phyloP scores from a whole-genome alignment of 2,888 invertebrate species.

The Drosophila emarginata region DNA sequence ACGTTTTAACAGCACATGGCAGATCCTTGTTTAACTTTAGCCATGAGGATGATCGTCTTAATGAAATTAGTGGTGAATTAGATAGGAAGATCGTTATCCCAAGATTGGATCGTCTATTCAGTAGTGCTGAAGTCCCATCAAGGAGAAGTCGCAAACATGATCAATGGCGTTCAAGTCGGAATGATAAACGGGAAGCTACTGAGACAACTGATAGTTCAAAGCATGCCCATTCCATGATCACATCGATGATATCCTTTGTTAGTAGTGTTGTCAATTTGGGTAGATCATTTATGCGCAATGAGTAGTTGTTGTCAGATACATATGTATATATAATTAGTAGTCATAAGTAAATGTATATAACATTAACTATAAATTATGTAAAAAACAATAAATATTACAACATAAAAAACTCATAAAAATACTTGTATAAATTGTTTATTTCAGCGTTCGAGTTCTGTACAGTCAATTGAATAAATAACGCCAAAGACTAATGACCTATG shows the following conservation, averaged over 20 bases:
- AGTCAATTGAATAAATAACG: too few relatives aligned
- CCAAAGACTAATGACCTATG: too few relatives aligned
- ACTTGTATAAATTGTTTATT: not conserved
- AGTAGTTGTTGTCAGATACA: slow-evolving; percentile 32
- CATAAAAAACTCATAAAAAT: not conserved
- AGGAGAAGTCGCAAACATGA: not conserved
- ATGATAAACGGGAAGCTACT: slow-evolving; percentile 17
- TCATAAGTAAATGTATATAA: not conserved
- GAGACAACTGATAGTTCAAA: slow-evolving; percentile 54
- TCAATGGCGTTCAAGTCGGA: not conserved
- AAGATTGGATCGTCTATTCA: slow-evolving; percentile 52
- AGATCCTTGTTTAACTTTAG: slow-evolving; percentile 31
- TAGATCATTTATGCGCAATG: slow-evolving; percentile 43
- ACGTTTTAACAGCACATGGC: slow-evolving; percentile 31
- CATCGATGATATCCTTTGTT: slow-evolving; percentile 61
- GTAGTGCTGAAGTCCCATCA: slow-evolving; percentile 50
- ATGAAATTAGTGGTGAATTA: slow-evolving; percentile 53
- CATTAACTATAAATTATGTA: not conserved
- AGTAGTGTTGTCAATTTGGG: slow-evolving; percentile 54
- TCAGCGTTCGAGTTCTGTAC: too few relatives aligned
- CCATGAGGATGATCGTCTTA: slow-evolving; percentile 56
- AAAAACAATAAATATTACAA: not conserved
- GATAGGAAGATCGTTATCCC: slow-evolving; percentile 40
- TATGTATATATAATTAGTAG: not conserved
- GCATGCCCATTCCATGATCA: slow-evolving; percentile 67